A percentile compares a stretch with the other conserved stretches of the same genome.
These are phyloP conservation scores for Notarius lentiginosus DNA, from an alignment of 2,113 vertebrate genomes.

Conservation along the genomic window DNA sequence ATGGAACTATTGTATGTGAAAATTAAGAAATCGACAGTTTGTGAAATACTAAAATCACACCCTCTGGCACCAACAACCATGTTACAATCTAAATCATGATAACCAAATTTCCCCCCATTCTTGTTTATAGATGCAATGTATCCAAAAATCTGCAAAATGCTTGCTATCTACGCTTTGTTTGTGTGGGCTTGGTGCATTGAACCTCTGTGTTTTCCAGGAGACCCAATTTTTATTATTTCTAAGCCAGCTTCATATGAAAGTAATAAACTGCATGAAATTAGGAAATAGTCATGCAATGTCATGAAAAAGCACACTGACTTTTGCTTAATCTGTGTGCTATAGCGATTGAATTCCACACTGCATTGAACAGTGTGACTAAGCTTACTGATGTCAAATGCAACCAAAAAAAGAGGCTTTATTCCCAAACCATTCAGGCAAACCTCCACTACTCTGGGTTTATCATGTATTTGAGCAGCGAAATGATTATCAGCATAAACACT, in stretches of 20 bases:
- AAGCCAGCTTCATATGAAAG: constrained; percentile 35
- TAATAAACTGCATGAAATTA: constrained; percentile 42
- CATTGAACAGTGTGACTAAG: constrained; percentile 32
- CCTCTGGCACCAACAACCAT: no score
- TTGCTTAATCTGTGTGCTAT: constrained; percentile 28
- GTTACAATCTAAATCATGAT: no score
- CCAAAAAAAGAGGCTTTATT: no score
- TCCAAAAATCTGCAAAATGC: no score
- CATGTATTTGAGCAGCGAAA: neutral
- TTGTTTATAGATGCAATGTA: no score
- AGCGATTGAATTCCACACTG: constrained; percentile 2
- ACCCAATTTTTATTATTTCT: constrained; percentile 37
- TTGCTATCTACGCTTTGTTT: neutral
- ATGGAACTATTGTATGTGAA: no score
- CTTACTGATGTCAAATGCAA: constrained; percentile 24
- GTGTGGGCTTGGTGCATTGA: constrained; percentile 7
- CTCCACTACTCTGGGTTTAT: neutral
- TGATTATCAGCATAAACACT: constrained; percentile 1
- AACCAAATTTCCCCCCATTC: no score
- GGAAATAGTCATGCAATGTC: neutral
- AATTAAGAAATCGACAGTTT: no score
- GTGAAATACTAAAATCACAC: no score
- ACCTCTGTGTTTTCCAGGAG: constrained; percentile 11
- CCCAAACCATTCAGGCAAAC: neutral
- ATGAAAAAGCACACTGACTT: constrained; percentile 1